phyloP scores from a whole-genome alignment of 2,113 vertebrate genomes.

The Malurus alboscapulatus region DNA sequence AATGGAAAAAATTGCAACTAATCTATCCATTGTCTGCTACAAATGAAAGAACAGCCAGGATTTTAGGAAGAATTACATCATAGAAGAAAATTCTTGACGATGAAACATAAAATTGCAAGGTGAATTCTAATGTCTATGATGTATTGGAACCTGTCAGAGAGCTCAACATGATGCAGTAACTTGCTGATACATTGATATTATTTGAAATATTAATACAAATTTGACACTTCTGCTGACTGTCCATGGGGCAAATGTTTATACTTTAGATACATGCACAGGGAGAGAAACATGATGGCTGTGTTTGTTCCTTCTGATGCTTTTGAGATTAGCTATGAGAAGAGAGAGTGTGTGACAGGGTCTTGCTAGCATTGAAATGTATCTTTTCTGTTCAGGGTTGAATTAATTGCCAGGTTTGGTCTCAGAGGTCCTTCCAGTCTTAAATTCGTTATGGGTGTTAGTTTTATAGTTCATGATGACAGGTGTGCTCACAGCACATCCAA shows the following conservation, averaged over 20 bases:
- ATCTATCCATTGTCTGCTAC: neutral
- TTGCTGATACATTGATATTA: neutral
- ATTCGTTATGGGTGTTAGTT: neutral
- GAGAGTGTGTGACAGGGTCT: neutral
- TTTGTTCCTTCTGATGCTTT: neutral
- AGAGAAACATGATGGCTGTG: neutral
- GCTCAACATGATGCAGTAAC: neutral
- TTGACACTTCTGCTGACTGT: neutral
- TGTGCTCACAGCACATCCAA: neutral
- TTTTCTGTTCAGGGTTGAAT: neutral
- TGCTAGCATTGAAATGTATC: neutral
- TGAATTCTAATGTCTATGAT: neutral
- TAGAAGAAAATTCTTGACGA: neutral
- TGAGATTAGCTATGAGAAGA: neutral
- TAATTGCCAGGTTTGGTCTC: neutral
- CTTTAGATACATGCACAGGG: neutral
- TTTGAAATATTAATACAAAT: neutral
- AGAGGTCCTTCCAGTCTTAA: neutral
- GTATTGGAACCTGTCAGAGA: neutral
- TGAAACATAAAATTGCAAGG: neutral
- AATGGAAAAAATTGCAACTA: neutral
- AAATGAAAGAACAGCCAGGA: fast-evolving
- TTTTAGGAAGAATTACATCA: neutral
- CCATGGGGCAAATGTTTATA: neutral
- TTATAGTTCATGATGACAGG: neutral